Base-by-base conservation (phyloP, 2,797 vertebrate species). In the Myiotriccus ornatus region DNA sequence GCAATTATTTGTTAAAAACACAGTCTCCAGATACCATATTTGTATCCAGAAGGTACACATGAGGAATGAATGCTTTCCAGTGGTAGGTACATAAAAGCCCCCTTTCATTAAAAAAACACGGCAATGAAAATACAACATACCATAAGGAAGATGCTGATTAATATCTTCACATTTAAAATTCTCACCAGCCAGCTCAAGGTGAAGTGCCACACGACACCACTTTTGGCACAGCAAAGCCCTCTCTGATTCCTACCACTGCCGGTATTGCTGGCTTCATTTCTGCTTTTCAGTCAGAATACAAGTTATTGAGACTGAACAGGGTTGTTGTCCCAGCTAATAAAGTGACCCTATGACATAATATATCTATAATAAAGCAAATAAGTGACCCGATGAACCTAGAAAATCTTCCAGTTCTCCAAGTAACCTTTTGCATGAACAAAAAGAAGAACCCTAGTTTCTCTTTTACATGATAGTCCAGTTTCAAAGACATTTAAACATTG, bases 1-100 rank as follows among this genome's bases (percentile, higher is more conserved):
- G 9, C 9, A 88, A 69, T 81, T 86, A 68, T 78, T 89, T 89
- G 50, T 83, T 90, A 87, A 85, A 90, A 92, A 68, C n/a, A 39
- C 17, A 37, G 21, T 81, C 65, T 86, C 59, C 63, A 88, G 59
- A 46, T 56, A 78, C 10, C 69, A 32, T 52, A 52, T 82, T 74
- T 91, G 47, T 63, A 79, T 52, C 35, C 55, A 63, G 18, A 62
- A 15, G 52, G 20, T 39, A 65, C 37, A 50, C 18, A 80, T 47
- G 39, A 82, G 49, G 56, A 84, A 91, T 4, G 1, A 86, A 79
- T 67, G 28, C 3, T 68, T 85, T 89, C 28, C 59, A 62, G 10
- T 15, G 63, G 47, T 19, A 49, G 24, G 23, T 74, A 65, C 24
- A 85, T 37, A 91, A 94, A 90, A 84, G 47, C 44, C 60, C 82